Conservation (phyloP, 2,888 invertebrate species). For the Malthinus seriepunctatus region DNA sequence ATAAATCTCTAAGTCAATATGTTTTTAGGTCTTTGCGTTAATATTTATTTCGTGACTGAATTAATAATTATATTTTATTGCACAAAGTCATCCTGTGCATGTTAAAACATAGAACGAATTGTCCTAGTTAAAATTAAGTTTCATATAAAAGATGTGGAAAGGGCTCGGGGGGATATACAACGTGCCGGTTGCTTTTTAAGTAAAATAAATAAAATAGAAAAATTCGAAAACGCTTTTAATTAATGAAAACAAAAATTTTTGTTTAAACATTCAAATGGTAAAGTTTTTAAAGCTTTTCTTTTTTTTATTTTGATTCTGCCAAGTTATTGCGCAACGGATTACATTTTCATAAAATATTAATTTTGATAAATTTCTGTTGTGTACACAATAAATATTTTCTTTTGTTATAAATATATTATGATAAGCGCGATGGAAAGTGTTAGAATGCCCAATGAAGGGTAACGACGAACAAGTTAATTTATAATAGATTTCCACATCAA, state of each 20-base stretch:
- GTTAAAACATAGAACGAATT: constrained; percentile 32
- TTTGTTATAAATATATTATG: constrained; percentile 4
- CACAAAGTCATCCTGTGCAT: constrained; percentile 25
- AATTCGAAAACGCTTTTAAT: no score
- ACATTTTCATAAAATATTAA: constrained; percentile 5
- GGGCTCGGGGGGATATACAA: no score
- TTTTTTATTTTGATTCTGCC: constrained; percentile 9
- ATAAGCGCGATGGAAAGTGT: constrained; percentile 2
- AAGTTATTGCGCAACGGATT: background rate
- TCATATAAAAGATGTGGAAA: constrained; percentile 26
- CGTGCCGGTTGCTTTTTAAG: no score
- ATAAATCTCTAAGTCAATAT: background rate
- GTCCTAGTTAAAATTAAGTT: constrained; percentile 34
- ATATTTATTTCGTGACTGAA: constrained; percentile 34
- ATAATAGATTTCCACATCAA: constrained; percentile 3
- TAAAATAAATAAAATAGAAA: no score
- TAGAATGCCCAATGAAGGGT: constrained; percentile 5
- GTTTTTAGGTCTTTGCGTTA: constrained; percentile 13
- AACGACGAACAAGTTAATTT: constrained; percentile 6
- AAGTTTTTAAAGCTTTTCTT: constrained; percentile 22
- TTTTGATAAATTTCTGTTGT: constrained; percentile 4
- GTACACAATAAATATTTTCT: constrained; percentile 5
- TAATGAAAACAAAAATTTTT: constrained; percentile 24
- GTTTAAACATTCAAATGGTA: constrained; percentile 6
- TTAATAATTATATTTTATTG: constrained; percentile 34